These are phyloP conservation scores for Balanococcus diminutus DNA, from an alignment of 2,888 invertebrate genomes.

Conservation along the genomic window DNA sequence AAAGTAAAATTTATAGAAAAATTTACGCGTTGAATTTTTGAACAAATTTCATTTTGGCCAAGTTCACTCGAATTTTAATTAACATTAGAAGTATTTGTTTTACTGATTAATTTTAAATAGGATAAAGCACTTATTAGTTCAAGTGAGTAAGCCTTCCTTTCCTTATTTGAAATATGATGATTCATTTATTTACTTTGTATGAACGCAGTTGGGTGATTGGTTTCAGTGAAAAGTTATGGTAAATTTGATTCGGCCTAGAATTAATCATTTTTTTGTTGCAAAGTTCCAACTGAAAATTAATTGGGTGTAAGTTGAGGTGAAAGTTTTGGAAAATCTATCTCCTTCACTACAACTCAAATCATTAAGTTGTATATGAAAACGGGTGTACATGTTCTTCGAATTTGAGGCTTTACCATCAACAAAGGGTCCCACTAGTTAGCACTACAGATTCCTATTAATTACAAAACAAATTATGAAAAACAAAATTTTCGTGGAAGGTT, in stretches of 20 bases:
- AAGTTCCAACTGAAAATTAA: conserved; percentile 13
- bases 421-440: no score
- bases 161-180: neutral
- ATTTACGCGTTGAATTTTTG: no score
- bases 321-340: neutral
- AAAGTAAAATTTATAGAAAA: no score
- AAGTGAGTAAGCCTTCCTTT: neutral
- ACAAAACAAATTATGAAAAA: no score
- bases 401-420: neutral
- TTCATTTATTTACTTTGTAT: neutral
- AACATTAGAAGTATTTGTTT: neutral
- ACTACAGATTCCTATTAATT: no score
- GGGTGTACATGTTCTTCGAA: neutral
- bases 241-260: neutral
- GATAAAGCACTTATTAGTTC: neutral
- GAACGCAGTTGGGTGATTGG: neutral
- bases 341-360: neutral
- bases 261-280: neutral
- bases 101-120: neutral
- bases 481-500: no score
- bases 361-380: neutral
- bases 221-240: neutral
- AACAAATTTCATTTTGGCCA: no score
- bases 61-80: no score
- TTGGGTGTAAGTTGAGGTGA: neutral